Conservation (phyloP, 2,113 vertebrate genomes). For the Actinemys pallida region DNA sequence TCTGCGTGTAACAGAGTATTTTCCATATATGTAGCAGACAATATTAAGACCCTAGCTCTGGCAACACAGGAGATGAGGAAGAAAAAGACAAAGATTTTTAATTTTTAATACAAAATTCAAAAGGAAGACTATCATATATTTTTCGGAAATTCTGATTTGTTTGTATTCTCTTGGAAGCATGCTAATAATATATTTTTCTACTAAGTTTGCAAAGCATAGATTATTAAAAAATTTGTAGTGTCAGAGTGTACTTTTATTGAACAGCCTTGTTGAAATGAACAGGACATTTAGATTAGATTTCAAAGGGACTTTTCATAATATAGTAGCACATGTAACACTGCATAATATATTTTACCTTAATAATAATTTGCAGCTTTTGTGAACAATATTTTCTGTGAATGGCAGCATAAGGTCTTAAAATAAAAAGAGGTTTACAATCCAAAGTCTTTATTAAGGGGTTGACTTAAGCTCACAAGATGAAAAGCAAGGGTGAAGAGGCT, state of each 20-base stretch:
- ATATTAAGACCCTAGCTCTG: background rate
- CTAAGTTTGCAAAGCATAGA: background rate
- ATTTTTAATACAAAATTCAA: background rate
- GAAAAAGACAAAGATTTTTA: background rate
- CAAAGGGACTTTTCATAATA: background rate
- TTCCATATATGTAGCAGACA: background rate
- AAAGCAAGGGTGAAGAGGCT: background rate
- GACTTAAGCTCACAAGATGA: background rate
- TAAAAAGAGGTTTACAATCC: background rate
- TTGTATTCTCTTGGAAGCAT: background rate
- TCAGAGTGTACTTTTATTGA: background rate
- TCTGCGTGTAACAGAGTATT: background rate
- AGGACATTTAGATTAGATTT: background rate
- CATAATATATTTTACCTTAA: background rate
- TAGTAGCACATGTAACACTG: background rate
- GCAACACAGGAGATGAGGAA: background rate
- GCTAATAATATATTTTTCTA: background rate
- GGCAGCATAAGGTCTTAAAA: background rate
- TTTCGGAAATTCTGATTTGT: background rate
- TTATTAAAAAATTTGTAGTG: background rate
- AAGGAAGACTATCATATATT: background rate
- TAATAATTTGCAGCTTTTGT: slow-evolving; percentile 20
- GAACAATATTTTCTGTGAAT: background rate
- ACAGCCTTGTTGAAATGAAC: background rate
- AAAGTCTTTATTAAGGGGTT: background rate